Evolutionary conservation across 2,888 invertebrate genomes (phyloP).

Genomic region (Liposcelis brunnea): DNA sequence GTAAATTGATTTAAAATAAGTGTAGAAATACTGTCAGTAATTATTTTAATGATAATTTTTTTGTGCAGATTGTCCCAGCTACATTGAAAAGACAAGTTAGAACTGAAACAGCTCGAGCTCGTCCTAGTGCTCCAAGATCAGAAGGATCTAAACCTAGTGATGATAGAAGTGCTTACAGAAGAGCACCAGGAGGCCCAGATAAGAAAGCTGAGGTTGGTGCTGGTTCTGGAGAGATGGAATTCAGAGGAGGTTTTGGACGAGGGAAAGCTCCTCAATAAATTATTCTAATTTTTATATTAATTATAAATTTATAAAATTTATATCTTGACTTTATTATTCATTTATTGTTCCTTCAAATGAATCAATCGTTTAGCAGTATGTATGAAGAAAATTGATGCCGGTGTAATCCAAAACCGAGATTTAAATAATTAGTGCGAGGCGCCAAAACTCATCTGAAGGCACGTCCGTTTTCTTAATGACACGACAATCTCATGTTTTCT

Average conservation of each 20-base stretch:
- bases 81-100: constrained; percentile 85
- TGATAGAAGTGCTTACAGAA: constrained; percentile 68
- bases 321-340: no score
- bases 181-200: constrained; percentile 54
- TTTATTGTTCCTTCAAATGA: no score
- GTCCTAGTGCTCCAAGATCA: constrained; percentile 47
- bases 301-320: constrained; percentile 10
- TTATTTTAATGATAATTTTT: not conserved
- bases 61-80: constrained; percentile 89
- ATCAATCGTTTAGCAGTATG: no score
- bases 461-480: no score
- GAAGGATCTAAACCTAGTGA: constrained; percentile 52
- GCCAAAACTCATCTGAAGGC: no score
- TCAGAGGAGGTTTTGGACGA: constrained; percentile 58
- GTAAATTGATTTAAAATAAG: constrained; percentile 21
- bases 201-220: constrained; percentile 96
- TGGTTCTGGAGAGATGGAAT: constrained; percentile 83
- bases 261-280: constrained; percentile 36
- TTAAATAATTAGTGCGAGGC: no score
- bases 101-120: constrained; percentile 67
- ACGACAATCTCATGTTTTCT: no score
- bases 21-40: not conserved
- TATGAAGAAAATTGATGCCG: no score
- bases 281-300: constrained; percentile 20
- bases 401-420: no score